phyloP scores from a whole-genome alignment of 1,140 invertebrate genomes.

The Linepithema humile region DNA sequence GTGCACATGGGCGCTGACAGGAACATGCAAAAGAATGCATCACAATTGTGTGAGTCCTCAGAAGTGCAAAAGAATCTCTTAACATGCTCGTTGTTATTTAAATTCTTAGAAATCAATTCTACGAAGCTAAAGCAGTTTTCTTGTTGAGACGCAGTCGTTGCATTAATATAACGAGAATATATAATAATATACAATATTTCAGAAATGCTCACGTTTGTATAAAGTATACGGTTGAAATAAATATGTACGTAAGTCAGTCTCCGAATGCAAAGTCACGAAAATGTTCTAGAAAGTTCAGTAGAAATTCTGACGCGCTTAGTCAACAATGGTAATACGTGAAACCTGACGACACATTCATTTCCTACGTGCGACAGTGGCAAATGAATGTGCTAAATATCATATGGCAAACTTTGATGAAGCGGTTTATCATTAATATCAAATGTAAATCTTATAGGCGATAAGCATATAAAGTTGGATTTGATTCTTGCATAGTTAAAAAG shows the following conservation, averaged over 20 bases:
- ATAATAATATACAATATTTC: not conserved
- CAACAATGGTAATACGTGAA: not conserved
- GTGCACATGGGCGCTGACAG: not conserved
- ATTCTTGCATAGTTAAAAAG: not conserved
- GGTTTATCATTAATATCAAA: conserved; percentile 14
- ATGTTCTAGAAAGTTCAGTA: not conserved
- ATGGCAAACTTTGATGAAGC: conserved; percentile 6
- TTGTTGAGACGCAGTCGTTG: not conserved
- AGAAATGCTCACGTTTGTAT: not conserved
- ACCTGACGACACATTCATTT: not conserved
- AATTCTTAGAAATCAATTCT: not conserved
- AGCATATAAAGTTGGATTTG: not conserved
- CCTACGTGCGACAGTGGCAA: not conserved
- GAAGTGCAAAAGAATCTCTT: not conserved
- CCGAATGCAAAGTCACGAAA: not conserved
- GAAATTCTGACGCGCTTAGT: conserved; percentile 11
- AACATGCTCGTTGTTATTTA: not conserved
- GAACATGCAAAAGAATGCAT: not conserved
- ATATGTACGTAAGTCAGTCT: not conserved
- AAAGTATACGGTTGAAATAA: not conserved
- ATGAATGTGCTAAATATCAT: conserved; percentile 19
- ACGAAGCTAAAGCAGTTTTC: not conserved
- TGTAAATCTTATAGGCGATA: conserved; percentile 7
- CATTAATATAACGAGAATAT: not conserved
- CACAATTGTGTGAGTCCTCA: not conserved